Base-by-base conservation (phyloP, 2,888 invertebrate genomes). In the Morpho helenor region DNA sequence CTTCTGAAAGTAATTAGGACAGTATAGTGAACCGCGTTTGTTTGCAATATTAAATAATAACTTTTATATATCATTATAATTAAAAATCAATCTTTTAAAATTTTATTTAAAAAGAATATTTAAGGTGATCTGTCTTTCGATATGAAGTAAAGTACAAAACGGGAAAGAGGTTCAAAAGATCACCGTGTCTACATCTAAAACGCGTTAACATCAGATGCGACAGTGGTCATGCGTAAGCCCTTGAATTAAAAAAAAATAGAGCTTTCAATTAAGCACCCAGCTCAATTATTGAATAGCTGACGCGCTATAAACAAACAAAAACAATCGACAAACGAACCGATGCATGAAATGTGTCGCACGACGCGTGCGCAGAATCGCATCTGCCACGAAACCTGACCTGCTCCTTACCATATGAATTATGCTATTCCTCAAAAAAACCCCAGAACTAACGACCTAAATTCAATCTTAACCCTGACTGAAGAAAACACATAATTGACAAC, bases 301-400 rank as follows among this genome's bases (percentile, higher is more conserved):
- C 40, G 51, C 58, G 61, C 49, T 64, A 60, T 60, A 61, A 66
- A 64, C 65, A 67, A 66, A 67, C 61, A 65, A 70, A 70, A 67
- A 64, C 66, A 66, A 56, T 62, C 56, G 57, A 46, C 56, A 66
- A 57, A 64, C 59, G 66, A 67, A 69, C 65, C 68, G 70, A 64
- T 67, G 68, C 68, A 68, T 69, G 64, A 68, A 70, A 69, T 69
- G 68, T 65, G 67, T 66, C 63, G 71, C 72, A 31, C 16, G 75
- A 72, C 86, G 84, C 87, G 87, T 85, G 87, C 87, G 82, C 80
- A 68, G 75, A 72, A 72, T 72, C 73, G 72, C 89, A 89, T 88
- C 88, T 89, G 89, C 80, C 73, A 73, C 75, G 89, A 82, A 86
- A 89, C 89, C 81, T 83, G 88, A 89, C 80, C 82, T 84, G 77